Evolutionary conservation across 2,797 vertebrate genomes (phyloP), one percentile per base, ranked within the genome.

Genomic region (Malacoraja senta): DNA sequence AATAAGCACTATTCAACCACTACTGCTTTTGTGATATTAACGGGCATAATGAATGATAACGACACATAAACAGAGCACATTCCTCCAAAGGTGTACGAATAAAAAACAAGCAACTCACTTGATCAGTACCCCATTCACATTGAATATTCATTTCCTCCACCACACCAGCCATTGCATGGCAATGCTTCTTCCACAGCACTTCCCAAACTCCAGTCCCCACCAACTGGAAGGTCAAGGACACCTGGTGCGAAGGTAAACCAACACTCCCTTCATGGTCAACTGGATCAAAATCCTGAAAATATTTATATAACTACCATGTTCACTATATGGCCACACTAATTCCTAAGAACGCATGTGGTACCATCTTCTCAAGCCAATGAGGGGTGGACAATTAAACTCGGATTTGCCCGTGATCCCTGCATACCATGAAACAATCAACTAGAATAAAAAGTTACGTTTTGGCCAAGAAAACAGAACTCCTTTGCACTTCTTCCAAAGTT

Each of bases 1-100:
- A 93, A 96, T 88, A 19, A 68, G 35, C 63, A 68, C 1, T 0
- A n/a, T 86, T 63, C 61, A 63, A 65, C 32, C 61, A 84, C 26
- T n/a, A 32, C 24, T 65, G 61, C n/a, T 32, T 68, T 19, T 35
- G 8, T 88, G 63, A 88, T 88, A 35, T 32, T 68, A 68, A 32
- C 44, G 19, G 15, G 29, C 29, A 86, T 7, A 86, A 2, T n/a
- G 53, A 84, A 84, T 58, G 26, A 61, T 61, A 61, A 61, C 4
- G 81, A 19, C 6, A 63, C 29, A n/a, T 86, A 17, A 86, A 86
- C 3, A 88, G 17, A 19, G 58, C 13, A 65, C 61, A 86, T 65
- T 86, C 17, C 58, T 65, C 29, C 83, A 86, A 65, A 7, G 13
- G 38, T 79, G 21, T 0, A 78, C n/a, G 10, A 4, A 12, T 63